Percentiles rank a stretch among this genome's conserved stretches.
Evolutionary conservation across 2,113 vertebrate genomes (phyloP).

Genomic region (Zosterops borbonicus): DNA sequence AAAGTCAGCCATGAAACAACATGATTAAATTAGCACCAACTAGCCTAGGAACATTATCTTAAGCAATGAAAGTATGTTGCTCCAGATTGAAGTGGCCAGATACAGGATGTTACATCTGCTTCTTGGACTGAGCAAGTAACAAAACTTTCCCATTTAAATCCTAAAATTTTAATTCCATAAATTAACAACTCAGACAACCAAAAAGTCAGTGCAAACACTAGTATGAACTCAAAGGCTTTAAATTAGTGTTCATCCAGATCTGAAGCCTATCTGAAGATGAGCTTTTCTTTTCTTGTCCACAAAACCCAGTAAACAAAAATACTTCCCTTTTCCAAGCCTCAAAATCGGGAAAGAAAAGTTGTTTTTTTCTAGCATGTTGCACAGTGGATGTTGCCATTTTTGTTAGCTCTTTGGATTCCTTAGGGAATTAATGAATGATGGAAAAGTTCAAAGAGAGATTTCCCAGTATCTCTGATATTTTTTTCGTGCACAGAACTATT

Average conservation of each 20-base stretch:
- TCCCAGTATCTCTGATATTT: neutral
- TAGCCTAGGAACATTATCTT: neutral
- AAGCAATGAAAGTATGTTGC: neutral
- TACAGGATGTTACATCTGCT: rapidly evolving
- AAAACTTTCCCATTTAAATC: neutral
- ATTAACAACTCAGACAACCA: neutral
- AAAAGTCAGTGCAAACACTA: neutral
- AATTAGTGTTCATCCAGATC: neutral
- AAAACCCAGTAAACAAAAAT: neutral
- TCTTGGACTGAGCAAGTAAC: neutral
- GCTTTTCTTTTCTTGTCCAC: neutral
- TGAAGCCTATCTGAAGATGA: neutral
- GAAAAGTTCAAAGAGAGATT: neutral
- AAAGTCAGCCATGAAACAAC: neutral
- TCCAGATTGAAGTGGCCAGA: neutral
- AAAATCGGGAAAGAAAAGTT: rapidly evolving
- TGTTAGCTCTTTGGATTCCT: neutral
- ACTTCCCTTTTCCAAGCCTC: neutral
- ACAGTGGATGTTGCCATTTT: neutral
- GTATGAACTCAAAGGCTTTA: neutral
- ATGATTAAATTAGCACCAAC: neutral
- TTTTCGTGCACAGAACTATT: neutral
- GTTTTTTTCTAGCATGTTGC: neutral
- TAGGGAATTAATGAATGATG: neutral
- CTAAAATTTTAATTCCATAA: neutral